A percentile compares a stretch with the other conserved stretches of the same genome.
These are phyloP conservation scores for Manis crassicaudata DNA, from an alignment of 2,797 vertebrate genomes.

Conservation along the genomic window DNA sequence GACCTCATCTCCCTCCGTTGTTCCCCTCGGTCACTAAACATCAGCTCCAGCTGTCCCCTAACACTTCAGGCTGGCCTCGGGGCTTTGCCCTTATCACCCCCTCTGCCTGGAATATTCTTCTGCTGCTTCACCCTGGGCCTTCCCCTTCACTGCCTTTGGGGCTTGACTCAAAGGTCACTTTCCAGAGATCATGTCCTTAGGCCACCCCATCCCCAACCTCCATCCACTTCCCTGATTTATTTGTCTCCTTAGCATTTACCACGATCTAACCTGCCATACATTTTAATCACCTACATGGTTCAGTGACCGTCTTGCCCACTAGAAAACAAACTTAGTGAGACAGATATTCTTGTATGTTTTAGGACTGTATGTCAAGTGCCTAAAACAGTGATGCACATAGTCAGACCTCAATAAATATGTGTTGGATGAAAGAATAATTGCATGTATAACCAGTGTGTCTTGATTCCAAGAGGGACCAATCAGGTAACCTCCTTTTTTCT, in stretches of 20 bases:
- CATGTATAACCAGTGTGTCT: too few species aligned
- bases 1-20: background rate
- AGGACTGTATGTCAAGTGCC: background rate
- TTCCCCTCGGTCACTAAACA: too few species aligned
- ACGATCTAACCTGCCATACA: too few species aligned
- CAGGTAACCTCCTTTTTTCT: background rate
- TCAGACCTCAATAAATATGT: background rate
- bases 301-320: background rate
- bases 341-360: background rate
- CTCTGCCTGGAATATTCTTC: background rate
- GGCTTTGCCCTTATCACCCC: background rate
- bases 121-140: background rate
- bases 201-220: background rate
- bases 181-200: background rate
- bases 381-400: background rate
- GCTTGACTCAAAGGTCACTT: background rate
- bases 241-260: background rate
- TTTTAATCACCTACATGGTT: background rate
- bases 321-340: background rate
- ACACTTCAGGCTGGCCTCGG: background rate
- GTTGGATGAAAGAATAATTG: fast-evolving
- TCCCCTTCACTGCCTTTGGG: background rate
- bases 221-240: background rate
- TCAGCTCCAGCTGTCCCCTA: background rate
- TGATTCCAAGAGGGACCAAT: background rate